Evolutionary conservation across 2,888 invertebrate species (phyloP).

Genomic region (Xylocampa areola): DNA sequence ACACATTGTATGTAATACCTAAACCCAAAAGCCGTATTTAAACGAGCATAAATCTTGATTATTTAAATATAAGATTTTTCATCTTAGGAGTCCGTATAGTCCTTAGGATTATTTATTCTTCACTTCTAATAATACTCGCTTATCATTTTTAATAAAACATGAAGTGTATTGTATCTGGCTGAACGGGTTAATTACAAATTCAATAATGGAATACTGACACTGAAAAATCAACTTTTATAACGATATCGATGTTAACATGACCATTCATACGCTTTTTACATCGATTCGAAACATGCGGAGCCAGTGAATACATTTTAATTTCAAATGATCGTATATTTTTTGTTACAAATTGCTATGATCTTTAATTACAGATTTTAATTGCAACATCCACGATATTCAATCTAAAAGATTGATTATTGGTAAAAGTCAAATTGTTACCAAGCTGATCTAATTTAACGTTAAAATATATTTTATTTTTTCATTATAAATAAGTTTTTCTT

Average conservation of each 20-base stretch:
- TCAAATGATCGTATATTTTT: conserved; percentile 8
- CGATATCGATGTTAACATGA: conserved; percentile 1
- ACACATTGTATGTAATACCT: no score
- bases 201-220: neutral
- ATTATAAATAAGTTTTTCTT: conserved; percentile 7
- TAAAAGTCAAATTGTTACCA: conserved; percentile 14
- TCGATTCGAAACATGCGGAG: conserved; percentile 1
- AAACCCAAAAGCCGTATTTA: no score
- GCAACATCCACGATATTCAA: conserved; percentile 5
- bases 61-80: no score
- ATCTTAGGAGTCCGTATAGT: no score
- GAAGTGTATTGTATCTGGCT: neutral
- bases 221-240: neutral
- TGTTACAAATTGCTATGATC: neutral
- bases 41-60: no score
- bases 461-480: conserved; percentile 12
- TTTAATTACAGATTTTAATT: conserved; percentile 15
- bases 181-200: neutral
- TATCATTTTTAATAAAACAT: neutral
- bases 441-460: conserved; percentile 1
- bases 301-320: conserved; percentile 19
- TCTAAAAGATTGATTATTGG: conserved; percentile 1
- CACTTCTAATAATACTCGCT: conserved; percentile 1
- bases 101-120: no score
- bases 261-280: conserved; percentile 18